Base-by-base conservation (phyloP, 2,113 vertebrate species). In the Zapornia atra region DNA sequence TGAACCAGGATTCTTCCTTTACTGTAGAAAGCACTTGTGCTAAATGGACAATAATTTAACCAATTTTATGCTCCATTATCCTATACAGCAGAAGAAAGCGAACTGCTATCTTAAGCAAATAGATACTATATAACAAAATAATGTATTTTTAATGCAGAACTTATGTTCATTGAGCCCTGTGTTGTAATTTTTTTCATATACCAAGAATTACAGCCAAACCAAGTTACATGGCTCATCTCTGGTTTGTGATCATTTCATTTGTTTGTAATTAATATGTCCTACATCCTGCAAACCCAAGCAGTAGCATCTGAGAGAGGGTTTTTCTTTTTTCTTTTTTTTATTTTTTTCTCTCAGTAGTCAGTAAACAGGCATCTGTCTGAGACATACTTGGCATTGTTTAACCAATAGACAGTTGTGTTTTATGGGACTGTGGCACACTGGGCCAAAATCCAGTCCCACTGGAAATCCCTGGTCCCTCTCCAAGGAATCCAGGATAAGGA, bases 321-420 rank as follows among this genome's bases (percentile, higher is more conserved):
- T 14, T 15, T 15, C 16, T 57, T 25, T 71, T 82, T 38, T 48
- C 9, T 20, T 25, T 12, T 13, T 51, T 26, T 26, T 14, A 4
- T 14, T 25, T 25, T 28, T 25, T 25, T 51, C 46, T 59, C 76
- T 84, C 83, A 34, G 76, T 46, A 95, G 80, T 78, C 83, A 75
- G 86, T 91, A 92, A 95, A 92, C 90, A 95, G 89, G 83, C 91
- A 81, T 86, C 95, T 86, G 94, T 72, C 92, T 91, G 89, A 96
- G 94, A 60, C n/a, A 14, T 5, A 53, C 73, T 69, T 95, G 91
- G 84, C 95, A 20, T 56, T 96, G 89, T 96, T 96, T 89, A 96
- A 57, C 91, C 96, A 92, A 96, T 68, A 94, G 91, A 82, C 81
- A 89, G 86, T 92, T 91, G 80, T 95, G 86, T 95, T 96, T 94